Evolutionary conservation across 2,888 invertebrate genomes (phyloP).

Genomic region (Campopleginae sp.): DNA sequence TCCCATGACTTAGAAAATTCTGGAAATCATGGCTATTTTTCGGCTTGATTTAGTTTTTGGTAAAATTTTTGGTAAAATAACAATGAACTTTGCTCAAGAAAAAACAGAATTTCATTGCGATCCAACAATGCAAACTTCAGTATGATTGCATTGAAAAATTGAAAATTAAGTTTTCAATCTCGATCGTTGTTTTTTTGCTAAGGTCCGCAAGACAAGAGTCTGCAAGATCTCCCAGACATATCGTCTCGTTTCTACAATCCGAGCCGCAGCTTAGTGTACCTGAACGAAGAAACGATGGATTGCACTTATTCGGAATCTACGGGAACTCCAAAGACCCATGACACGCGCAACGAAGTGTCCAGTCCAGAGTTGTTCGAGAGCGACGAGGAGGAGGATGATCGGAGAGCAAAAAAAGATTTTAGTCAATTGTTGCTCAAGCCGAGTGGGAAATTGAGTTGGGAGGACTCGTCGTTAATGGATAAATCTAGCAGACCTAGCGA

Average conservation of each 20-base stretch:
- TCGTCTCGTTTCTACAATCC: conserved; percentile 41
- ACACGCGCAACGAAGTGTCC: conserved; percentile 61
- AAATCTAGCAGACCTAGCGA: conserved; percentile 71
- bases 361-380: conserved; percentile 83
- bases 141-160: too few relatives aligned
- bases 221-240: conserved; percentile 58
- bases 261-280: conserved; percentile 63
- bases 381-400: conserved; percentile 74
- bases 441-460: conserved; percentile 42
- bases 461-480: background rate
- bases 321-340: conserved; percentile 53
- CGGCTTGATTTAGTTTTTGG: too few relatives aligned
- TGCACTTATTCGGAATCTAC: conserved; percentile 69
- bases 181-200: background rate
- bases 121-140: too few relatives aligned
- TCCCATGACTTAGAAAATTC: too few relatives aligned
- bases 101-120: too few relatives aligned
- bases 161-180: too few relatives aligned
- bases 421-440: background rate
- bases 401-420: background rate
- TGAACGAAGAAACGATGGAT: conserved; percentile 74
- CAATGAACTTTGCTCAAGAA: too few relatives aligned
- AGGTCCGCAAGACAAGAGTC: conserved; percentile 70
- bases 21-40: too few relatives aligned
- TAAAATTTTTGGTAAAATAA: too few relatives aligned